Percentiles rank a stretch among this genome's conserved stretches.
These are phyloP conservation scores for Toxonevra muliebris DNA, from an alignment of 2,888 invertebrate genomes.

Conservation along the genomic window DNA sequence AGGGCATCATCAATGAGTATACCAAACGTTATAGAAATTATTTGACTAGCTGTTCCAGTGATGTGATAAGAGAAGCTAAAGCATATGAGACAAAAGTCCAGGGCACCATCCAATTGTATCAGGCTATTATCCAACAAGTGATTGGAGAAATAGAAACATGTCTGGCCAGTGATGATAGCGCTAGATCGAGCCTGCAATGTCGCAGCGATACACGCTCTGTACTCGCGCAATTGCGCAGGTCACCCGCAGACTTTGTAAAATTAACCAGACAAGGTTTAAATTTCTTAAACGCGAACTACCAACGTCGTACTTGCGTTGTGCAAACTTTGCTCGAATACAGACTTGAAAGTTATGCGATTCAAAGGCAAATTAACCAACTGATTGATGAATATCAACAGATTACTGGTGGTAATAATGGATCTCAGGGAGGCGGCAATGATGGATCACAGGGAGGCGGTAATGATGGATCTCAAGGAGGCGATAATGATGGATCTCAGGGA, in stretches of 20 bases:
- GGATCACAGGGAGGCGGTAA: not conserved
- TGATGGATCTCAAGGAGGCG: not conserved
- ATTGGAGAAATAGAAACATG: not conserved
- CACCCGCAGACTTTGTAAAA: conserved; percentile 2
- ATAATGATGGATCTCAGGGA: too few relatives aligned
- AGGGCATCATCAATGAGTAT: conserved; percentile 8
- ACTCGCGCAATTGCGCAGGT: not conserved
- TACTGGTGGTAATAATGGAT: not conserved
- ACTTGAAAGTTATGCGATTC: not conserved
- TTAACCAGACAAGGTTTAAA: not conserved
- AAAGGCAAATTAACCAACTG: not conserved
- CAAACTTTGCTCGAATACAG: conserved; percentile 9
- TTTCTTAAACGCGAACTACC: not conserved
- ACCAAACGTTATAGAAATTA: conserved; percentile 20
- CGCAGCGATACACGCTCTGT: not conserved
- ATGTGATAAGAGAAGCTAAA: conserved; percentile 3
- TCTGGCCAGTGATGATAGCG: conserved; percentile 1
- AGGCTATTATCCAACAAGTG: not conserved
- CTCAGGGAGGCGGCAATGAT: not conserved
- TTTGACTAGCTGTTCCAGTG: conserved; percentile 16
- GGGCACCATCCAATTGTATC: not conserved
- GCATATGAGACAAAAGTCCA: conserved; percentile 9
- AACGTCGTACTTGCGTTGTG: conserved; percentile 7
- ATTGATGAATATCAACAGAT: not conserved
- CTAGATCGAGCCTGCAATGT: conserved; percentile 1